phyloP scores from a whole-genome alignment of 92 coral and sea anemone species.

The Desmophyllum pertusum region DNA sequence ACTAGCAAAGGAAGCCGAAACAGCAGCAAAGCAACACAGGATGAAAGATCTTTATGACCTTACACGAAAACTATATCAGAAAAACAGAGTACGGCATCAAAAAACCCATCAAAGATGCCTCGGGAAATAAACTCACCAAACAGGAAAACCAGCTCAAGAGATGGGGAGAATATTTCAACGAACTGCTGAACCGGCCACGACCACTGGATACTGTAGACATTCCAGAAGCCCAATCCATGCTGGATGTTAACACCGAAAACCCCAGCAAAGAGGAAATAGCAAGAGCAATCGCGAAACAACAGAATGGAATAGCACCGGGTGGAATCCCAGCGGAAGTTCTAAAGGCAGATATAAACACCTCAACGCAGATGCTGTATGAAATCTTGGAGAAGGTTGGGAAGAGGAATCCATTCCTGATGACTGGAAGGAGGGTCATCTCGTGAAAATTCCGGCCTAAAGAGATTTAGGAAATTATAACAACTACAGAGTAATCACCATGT shows the following conservation, averaged over 20 bases:
- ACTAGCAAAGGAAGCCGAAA: constrained; percentile 25
- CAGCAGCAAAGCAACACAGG: constrained; percentile 27
- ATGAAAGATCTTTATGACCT: constrained; percentile 23
- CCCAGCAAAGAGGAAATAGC: constrained; percentile 34
- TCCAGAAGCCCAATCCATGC: constrained; percentile 39
- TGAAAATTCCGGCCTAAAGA: constrained; percentile 35
- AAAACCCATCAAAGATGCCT: constrained; percentile 6
- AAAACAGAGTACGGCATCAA: background rate
- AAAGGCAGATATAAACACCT: constrained; percentile 36
- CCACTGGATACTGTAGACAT: constrained; percentile 26
- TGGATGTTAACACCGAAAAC: constrained; percentile 32
- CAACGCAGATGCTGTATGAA: constrained; percentile 30
- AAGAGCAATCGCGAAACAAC: constrained; percentile 28
- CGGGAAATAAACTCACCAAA: constrained; percentile 11
- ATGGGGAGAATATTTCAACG: constrained; percentile 31
- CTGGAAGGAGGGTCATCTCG: constrained; percentile 46
- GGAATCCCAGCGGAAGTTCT: constrained; percentile 39
- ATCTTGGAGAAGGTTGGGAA: constrained; percentile 42
- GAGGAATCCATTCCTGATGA: constrained; percentile 38
- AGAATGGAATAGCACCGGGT: constrained; percentile 39
- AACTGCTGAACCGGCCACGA: constrained; percentile 31
- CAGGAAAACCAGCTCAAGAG: constrained; percentile 31
- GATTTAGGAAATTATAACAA: constrained; percentile 32
- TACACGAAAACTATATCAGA: constrained; percentile 22
- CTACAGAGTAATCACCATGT: background rate